Percentiles rank a stretch among this genome's conserved stretches.
Conservation (phyloP, 2,113 vertebrate genomes). For the Gopherus evgoodei region DNA sequence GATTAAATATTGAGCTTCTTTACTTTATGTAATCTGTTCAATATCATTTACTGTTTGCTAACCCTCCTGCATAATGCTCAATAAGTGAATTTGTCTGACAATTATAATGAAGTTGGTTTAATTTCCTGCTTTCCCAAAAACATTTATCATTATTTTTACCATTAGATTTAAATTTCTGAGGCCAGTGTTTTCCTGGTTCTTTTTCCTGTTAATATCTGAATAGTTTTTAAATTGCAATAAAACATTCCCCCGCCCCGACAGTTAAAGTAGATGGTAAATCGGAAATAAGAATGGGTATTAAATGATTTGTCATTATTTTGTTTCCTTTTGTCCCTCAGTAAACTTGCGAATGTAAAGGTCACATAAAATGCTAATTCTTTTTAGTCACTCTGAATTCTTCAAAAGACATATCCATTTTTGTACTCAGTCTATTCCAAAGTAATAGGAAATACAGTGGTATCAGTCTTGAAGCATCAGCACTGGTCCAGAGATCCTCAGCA, state of each 20-base stretch:
- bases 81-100: conserved; percentile 59
- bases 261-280: not conserved
- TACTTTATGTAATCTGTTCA: conserved; percentile 68
- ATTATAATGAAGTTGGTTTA: conserved; percentile 56
- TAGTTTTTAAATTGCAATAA: not conserved
- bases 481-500: not conserved
- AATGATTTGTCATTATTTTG: not conserved
- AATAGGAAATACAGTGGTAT: not conserved
- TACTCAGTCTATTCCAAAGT: not conserved
- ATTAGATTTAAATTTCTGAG: conserved; percentile 19
- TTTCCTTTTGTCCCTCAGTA: not conserved
- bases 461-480: not conserved
- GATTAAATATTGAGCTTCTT: conserved; percentile 66
- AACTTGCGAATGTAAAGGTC: not conserved
- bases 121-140: conserved; percentile 48
- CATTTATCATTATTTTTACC: conserved; percentile 17
- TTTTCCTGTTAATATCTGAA: not conserved
- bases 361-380: not conserved
- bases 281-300: not conserved
- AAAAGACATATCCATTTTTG: not conserved
- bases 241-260: not conserved
- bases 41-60: conserved; percentile 49
- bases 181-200: not conserved
- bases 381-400: not conserved
- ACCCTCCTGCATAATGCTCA: conserved; percentile 58